Evolutionary conservation across 1,140 invertebrate species (phyloP).

Genomic region (Calephelis virginiensis): DNA sequence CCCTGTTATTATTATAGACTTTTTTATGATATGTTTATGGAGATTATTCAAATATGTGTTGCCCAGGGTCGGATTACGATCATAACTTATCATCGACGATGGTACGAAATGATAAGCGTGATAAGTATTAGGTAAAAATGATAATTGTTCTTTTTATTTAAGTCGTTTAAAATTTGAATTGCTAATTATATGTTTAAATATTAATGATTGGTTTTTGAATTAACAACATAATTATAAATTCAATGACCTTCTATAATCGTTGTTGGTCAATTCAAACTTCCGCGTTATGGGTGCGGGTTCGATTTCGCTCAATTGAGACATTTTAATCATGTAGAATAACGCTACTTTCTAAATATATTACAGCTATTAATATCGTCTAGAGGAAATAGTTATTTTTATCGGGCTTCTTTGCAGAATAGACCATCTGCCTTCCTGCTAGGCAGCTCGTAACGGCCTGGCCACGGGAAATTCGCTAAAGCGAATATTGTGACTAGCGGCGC

Average conservation of each 20-base stretch:
- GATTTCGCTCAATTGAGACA: neutral
- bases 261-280: slow-evolving; percentile 7
- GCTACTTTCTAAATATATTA: neutral
- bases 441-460: no score
- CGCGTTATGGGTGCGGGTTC: slow-evolving; percentile 2
- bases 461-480: no score
- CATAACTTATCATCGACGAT: slow-evolving; percentile 11
- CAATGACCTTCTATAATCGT: neutral
- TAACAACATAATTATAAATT: slow-evolving; percentile 8
- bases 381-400: no score
- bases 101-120: slow-evolving; percentile 8
- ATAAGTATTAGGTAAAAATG: slow-evolving; percentile 10
- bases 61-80: neutral
- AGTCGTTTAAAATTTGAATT: slow-evolving; percentile 1
- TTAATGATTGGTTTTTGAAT: neutral
- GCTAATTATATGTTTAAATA: neutral
- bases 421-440: no score
- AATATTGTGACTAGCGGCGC: no score
- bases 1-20: neutral
- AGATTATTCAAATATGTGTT: slow-evolving; percentile 10
- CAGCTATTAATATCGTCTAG: no score
- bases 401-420: no score
- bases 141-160: neutral
- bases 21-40: slow-evolving; percentile 11
- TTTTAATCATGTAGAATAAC: slow-evolving; percentile 3